phyloP scores from a whole-genome alignment of 2,888 invertebrate genomes.

The Caenorhabditis auriculariae region DNA sequence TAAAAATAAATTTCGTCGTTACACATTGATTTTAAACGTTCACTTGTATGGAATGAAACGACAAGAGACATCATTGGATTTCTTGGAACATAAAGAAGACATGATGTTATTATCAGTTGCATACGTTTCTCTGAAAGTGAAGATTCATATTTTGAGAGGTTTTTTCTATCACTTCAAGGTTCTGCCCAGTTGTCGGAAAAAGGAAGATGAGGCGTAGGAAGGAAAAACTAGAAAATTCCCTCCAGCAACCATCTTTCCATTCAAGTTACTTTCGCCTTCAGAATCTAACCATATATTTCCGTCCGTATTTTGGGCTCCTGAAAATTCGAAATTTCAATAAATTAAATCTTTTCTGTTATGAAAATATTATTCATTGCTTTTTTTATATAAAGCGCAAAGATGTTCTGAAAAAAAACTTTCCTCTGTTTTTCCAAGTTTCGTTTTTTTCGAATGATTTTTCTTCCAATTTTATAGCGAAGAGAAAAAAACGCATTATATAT shows the following conservation, averaged over 20 bases:
- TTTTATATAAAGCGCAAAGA: too few species aligned
- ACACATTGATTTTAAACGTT: neutral
- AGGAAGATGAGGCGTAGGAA: constrained; percentile 29
- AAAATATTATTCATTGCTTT: too few species aligned
- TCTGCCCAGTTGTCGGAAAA: constrained; percentile 46
- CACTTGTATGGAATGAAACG: constrained; percentile 54
- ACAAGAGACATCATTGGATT: constrained; percentile 35
- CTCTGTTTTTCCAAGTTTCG: too few species aligned
- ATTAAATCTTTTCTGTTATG: too few species aligned
- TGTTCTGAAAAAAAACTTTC: too few species aligned
- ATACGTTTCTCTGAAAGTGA: constrained; percentile 36
- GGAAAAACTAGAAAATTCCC: constrained; percentile 54
- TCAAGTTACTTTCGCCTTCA: constrained; percentile 48
- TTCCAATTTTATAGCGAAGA: too few species aligned
- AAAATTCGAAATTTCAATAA: too few species aligned
- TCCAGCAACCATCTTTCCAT: constrained; percentile 56
- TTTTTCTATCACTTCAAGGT: neutral
- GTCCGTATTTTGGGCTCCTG: too few species aligned
- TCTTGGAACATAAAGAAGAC: constrained; percentile 46
- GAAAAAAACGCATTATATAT: too few species aligned
- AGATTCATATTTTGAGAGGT: neutral
- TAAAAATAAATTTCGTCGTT: constrained; percentile 23
- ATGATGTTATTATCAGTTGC: constrained; percentile 60
- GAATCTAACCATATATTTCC: constrained; percentile 45
- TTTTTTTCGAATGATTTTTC: too few species aligned